Base-by-base conservation (phyloP, 1,140 invertebrate genomes). In the Archegozetes longisetosus region DNA sequence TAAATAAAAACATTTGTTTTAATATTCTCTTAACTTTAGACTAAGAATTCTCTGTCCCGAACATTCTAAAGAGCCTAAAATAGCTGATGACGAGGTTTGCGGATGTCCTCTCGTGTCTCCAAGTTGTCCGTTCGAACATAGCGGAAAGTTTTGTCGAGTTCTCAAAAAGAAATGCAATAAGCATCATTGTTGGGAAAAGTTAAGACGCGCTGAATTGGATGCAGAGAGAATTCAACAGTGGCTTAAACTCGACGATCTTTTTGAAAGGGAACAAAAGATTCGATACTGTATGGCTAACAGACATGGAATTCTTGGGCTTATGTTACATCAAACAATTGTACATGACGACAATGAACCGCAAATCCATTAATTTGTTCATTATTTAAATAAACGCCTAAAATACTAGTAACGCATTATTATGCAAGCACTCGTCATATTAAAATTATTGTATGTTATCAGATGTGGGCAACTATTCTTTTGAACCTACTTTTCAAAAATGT, bases 181-280 rank as follows among this genome's bases (percentile, higher is more conserved):
- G 64, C 94, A 98, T 71, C 86, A 87, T 70, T 85, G 86, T 65
- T 97, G 94, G 93, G 93, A 97, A 72, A 96, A 96, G 74, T 72
- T 96, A 55, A 75, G 90, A 1, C 70, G 90, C 55, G 92, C 92
- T 2, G 88, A 95, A 67, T 78, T 84, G 50, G 82, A 84, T 65
- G 77, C 82, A 76, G 79, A 83, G 67, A 67, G 79, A 67, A 74
- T 83, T 6, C 71, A 73, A 0, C 82, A 94, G 74, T 94, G 89
- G 87, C 74, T 96, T 32, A 88, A 88, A 70, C 78, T 96, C 64
- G 93, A 97, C 68, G 92, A 97, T 66, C 74, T 97, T n/a, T 78
- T 94, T 53, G 92, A 97, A 68, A 87, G 94, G 69, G 91, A 97
- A 75, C 75, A 61, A 22, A 68, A 60, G 26, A 84, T 94, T n/a